These are phyloP conservation scores for Cephalopachus bancanus DNA, from an alignment of 2,797 vertebrate species.

Conservation along the genomic window DNA sequence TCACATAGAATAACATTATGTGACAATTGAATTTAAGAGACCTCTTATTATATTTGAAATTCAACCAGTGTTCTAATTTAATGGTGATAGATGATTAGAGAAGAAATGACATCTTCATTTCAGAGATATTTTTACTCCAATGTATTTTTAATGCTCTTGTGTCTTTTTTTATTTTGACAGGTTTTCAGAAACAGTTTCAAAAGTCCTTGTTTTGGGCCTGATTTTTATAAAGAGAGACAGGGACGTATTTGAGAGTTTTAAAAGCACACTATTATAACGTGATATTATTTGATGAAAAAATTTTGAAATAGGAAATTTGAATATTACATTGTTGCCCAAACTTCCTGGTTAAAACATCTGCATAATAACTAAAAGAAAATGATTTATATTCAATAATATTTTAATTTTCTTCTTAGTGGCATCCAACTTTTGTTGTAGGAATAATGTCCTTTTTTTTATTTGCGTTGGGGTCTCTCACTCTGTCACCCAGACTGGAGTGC, in stretches of 20 bases:
- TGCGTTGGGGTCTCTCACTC: no score
- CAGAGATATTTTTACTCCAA: conserved; percentile 81
- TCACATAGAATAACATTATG: conserved; percentile 83
- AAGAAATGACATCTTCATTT: conserved; percentile 83
- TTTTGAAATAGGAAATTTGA: not conserved
- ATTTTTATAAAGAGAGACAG: conserved; percentile 43
- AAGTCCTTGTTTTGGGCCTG: conserved; percentile 8
- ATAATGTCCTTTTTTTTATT: not conserved
- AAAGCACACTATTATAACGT: not conserved
- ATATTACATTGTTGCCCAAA: conserved; percentile 49
- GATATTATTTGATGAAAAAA: not conserved
- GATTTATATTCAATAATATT: not conserved
- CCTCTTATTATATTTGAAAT: conserved; percentile 87
- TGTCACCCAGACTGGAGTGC: no score
- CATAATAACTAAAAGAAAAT: not conserved
- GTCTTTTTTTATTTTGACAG: conserved; percentile 74
- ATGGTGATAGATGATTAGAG: conserved; percentile 82
- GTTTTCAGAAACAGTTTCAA: conserved; percentile 71
- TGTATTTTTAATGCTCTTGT: conserved; percentile 84
- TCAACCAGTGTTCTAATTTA: conserved; percentile 78
- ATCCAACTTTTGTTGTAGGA: not conserved
- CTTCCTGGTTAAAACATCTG: not conserved
- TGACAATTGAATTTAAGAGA: conserved; percentile 86
- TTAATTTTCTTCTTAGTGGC: not conserved
- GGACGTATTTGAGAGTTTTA: conserved; percentile 56